Conservation (phyloP, 2,888 invertebrate genomes). For the Nemapogon koenigi region DNA sequence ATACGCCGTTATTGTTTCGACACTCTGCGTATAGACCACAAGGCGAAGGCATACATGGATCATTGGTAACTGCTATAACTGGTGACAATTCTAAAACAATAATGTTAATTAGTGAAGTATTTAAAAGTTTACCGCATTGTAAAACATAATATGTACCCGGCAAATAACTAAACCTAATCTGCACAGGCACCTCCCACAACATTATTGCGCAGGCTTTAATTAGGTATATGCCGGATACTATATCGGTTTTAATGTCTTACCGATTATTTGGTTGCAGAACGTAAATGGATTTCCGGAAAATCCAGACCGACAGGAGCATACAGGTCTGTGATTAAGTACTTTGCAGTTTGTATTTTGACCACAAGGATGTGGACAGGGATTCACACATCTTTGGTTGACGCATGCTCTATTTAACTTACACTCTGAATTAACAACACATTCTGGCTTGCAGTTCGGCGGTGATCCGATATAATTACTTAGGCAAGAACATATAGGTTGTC, state of each 20-base stretch:
- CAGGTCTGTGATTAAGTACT: constrained; percentile 74
- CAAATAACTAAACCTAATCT: too few relatives aligned
- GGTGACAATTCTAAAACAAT: constrained; percentile 32
- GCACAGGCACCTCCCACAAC: too few relatives aligned
- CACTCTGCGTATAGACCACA: constrained; percentile 80
- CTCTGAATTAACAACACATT: constrained; percentile 71
- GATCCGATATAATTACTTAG: constrained; percentile 69
- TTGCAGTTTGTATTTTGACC: constrained; percentile 72
- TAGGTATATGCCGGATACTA: too few relatives aligned
- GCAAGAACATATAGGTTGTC: constrained; percentile 76
- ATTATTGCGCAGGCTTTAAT: too few relatives aligned
- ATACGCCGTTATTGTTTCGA: constrained; percentile 70
- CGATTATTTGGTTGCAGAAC: constrained; percentile 60
- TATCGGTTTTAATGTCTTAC: too few relatives aligned
- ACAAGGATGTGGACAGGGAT: constrained; percentile 74
- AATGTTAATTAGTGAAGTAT: not conserved
- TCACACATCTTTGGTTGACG: constrained; percentile 70
- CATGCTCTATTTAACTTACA: constrained; percentile 72
- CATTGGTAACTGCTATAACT: constrained; percentile 36
- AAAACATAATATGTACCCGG: too few relatives aligned
- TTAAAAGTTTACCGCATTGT: too few relatives aligned
- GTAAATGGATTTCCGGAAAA: constrained; percentile 75
- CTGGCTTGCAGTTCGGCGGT: constrained; percentile 69
- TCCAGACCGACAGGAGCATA: constrained; percentile 72
- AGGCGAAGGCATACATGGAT: constrained; percentile 77